Conservation (phyloP, 2,797 vertebrate species). For the Benthosema pterotum region DNA sequence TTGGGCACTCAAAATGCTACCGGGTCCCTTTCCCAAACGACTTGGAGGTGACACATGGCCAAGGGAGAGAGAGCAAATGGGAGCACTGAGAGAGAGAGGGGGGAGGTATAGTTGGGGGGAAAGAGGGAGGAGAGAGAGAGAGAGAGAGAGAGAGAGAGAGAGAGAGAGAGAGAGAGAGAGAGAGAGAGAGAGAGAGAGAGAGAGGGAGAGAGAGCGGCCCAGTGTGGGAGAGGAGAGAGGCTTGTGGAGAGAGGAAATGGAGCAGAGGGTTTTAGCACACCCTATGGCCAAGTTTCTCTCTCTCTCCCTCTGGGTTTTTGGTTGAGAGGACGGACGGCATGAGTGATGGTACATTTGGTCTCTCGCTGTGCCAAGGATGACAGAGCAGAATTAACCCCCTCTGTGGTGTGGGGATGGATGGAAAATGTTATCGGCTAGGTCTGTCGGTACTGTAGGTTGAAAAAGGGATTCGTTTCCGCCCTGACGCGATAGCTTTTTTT, state of each 20-base stretch:
- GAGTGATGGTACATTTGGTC: constrained; percentile 69
- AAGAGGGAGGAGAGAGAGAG: constrained; percentile 10
- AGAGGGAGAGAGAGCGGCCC: background rate
- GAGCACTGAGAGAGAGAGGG: constrained; percentile 5
- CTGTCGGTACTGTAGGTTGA: background rate
- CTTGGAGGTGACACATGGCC: constrained; percentile 73
- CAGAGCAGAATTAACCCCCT: constrained; percentile 75
- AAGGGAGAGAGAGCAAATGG: constrained; percentile 42
- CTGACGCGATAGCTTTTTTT: background rate
- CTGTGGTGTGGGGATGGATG: constrained; percentile 46
- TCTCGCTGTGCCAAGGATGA: constrained; percentile 68
- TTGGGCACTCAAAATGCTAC: constrained; percentile 82
- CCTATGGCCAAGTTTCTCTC: constrained; percentile 69
- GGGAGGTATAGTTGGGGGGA: constrained; percentile 4
- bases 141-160: constrained; percentile 6
- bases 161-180: constrained; percentile 4
- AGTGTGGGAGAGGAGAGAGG: constrained; percentile 48
- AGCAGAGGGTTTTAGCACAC: constrained; percentile 83
- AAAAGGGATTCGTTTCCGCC: background rate
- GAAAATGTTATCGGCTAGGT: constrained; percentile 13
- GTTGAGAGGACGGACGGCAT: constrained; percentile 41
- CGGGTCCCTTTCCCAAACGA: constrained; percentile 71
- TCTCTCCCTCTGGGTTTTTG: constrained; percentile 62
- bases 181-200: constrained; percentile 9
- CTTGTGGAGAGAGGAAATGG: constrained; percentile 81